Conservation (phyloP, 2,888 invertebrate genomes). For the Tipula vernalis region DNA sequence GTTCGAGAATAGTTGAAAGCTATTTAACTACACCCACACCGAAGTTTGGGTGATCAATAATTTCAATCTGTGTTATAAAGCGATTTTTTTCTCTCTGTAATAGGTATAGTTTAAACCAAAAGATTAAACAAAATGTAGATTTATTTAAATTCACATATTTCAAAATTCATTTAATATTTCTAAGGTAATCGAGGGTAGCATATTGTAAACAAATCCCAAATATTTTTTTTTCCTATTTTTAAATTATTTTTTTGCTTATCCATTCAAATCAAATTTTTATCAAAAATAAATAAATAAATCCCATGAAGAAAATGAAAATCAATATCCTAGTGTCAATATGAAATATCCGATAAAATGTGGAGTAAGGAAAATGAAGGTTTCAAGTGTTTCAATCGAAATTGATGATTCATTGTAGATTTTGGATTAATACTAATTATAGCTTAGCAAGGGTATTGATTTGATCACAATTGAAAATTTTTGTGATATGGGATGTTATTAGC, state of each 20-base stretch:
- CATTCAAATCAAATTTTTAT: not conserved
- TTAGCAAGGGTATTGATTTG: not conserved
- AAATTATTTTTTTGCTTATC: not conserved
- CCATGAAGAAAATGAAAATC: not conserved
- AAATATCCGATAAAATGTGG: not conserved
- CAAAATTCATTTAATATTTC: not conserved
- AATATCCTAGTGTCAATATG: not conserved
- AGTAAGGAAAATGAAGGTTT: not conserved
- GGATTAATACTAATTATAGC: not conserved
- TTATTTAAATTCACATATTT: not conserved
- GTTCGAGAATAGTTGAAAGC: not conserved
- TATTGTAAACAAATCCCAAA: not conserved
- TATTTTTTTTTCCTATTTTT: not conserved
- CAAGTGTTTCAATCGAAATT: not conserved
- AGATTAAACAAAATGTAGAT: not conserved
- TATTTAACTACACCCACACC: not conserved
- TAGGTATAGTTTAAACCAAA: not conserved
- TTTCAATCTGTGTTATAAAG: not conserved
- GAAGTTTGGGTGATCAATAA: not conserved
- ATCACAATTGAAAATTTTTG: too few species aligned
- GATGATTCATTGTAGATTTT: not conserved
- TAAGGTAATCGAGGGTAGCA: not conserved
- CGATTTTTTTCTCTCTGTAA: not conserved
- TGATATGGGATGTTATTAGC: too few species aligned
- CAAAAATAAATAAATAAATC: not conserved